phyloP scores from a whole-genome alignment of 1,140 invertebrate genomes.

The Lepidurus couesii region DNA sequence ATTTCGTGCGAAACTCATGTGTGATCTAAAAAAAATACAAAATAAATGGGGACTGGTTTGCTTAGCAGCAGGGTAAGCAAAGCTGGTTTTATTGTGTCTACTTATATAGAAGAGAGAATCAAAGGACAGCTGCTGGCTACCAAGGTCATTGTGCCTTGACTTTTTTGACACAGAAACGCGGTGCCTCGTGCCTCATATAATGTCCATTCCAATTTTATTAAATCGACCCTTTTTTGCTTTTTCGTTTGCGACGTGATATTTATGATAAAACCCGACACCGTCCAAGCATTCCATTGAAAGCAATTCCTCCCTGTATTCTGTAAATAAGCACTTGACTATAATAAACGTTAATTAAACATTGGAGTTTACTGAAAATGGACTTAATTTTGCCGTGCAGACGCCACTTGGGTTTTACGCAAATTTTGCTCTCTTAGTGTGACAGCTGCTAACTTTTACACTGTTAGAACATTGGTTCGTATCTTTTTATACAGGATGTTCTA shows the following conservation, averaged over 20 bases:
- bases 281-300: conserved; percentile 19
- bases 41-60: background rate
- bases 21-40: background rate
- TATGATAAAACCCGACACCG: conserved; percentile 10
- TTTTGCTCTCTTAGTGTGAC: no score
- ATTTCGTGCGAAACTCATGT: conserved; percentile 30
- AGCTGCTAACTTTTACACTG: no score
- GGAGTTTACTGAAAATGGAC: background rate
- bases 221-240: background rate
- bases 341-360: background rate
- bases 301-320: conserved; percentile 14
- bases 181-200: background rate
- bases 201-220: conserved; percentile 4
- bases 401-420: no score
- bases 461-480: no score
- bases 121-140: background rate
- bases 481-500: no score
- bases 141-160: background rate
- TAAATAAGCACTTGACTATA: conserved; percentile 15
- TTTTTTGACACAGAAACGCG: background rate
- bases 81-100: background rate
- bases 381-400: no score
- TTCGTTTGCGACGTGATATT: conserved; percentile 6
- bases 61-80: background rate
- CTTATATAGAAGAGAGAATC: background rate